Base-by-base conservation (phyloP, 2,888 invertebrate species). In the Luperina testacea region DNA sequence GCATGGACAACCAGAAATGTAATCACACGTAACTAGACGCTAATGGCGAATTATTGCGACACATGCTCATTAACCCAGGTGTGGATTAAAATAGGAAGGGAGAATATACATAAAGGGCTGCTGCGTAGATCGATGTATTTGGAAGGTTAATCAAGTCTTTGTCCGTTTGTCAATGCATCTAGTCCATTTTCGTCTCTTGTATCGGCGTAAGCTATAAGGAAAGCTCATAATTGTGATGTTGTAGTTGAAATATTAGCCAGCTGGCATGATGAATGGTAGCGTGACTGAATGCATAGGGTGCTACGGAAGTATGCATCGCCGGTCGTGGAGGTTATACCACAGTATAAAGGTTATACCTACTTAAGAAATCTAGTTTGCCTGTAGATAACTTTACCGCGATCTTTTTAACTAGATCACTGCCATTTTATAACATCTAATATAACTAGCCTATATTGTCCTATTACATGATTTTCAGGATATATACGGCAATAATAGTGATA, bases 21-120 rank as follows among this genome's bases (percentile, higher is more conserved):
- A 88, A 84, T 73, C 78, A 68, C 75, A 81, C 78, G 83, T 85
- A 89, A 87, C 89, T 74, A 72, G 72, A 77, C 57, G 57, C 42
- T 87, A 77, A 84, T 78, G 69, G 70, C 67, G 32, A 83, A 80
- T 88, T 76, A 81, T 88, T 84, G 75, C 84, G 15, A 77, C 72
- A 88, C 67, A 79, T 78, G 69, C n/a, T 68, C 45, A 78, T 87
- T 67, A 67, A 65, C 51, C 45, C 38, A 57, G 9, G 32, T n/a
- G 32, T 64, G 20, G 27, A 80, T 64, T 42, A 69, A 72, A 63
- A 51, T 42, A 68, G 9, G 45, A 15, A 13, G 27, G 7, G 27
- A 57, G 24, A 20, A 67, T 59, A 64, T 15, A 57, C 11, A 72
- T 17, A 17, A 38, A 57, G 24, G 20, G n/a, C 57, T 57, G 32